phyloP scores from a whole-genome alignment of 2,113 vertebrate species.

The Trogon surrucura region DNA sequence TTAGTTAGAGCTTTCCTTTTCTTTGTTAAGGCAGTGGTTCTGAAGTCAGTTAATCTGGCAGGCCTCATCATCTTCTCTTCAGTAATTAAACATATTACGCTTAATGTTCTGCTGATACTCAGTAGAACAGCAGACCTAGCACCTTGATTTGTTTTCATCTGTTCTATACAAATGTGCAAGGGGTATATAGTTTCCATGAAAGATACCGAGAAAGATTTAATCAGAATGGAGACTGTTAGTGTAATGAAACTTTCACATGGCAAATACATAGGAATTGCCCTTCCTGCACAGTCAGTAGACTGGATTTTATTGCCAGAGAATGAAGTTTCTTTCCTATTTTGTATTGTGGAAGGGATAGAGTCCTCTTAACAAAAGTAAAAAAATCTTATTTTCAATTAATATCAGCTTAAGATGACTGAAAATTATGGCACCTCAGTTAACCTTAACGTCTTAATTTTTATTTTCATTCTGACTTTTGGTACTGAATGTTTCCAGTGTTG shows the following conservation, averaged over 20 bases:
- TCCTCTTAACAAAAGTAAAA: background rate
- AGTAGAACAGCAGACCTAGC: background rate
- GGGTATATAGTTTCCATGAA: background rate
- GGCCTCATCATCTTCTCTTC: background rate
- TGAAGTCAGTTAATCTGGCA: background rate
- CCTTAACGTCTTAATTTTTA: conserved; percentile 28
- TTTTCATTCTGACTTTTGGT: background rate
- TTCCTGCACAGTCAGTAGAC: conserved; percentile 15
- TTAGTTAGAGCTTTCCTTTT: background rate
- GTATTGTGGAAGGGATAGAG: background rate
- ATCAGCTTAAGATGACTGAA: conserved; percentile 65
- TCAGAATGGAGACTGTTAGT: background rate
- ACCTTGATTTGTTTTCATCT: background rate
- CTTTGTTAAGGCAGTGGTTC: background rate
- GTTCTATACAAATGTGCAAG: background rate
- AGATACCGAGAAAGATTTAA: conserved; percentile 11
- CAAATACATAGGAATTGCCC: background rate
- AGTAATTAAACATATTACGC: background rate
- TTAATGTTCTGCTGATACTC: background rate
- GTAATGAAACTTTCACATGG: conserved; percentile 28
- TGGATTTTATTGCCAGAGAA: conserved; percentile 55
- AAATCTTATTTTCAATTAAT: conserved; percentile 67
- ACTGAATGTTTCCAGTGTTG: background rate
- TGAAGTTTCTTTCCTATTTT: conserved; percentile 68
- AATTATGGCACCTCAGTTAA: conserved; percentile 49